Evolutionary conservation across 2,888 invertebrate genomes (phyloP).

Genomic region (Caenorhabditis zanzibari): DNA sequence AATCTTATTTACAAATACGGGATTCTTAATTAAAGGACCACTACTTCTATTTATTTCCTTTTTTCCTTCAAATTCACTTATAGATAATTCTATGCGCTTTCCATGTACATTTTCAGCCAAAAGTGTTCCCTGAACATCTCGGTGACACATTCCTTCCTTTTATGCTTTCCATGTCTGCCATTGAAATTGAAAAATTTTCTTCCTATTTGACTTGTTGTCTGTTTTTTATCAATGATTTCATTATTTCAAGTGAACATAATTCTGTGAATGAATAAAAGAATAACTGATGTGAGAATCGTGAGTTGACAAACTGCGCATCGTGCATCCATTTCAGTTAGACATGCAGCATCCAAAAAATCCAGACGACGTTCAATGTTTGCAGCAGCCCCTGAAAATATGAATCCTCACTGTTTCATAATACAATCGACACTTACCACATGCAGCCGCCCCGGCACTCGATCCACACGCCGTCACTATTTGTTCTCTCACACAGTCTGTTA

Average conservation of each 20-base stretch:
- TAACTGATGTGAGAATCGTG: constrained; percentile 38
- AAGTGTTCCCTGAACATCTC: constrained; percentile 26
- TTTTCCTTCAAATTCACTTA: constrained; percentile 12
- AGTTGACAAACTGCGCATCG: constrained; percentile 52
- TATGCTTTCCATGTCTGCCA: constrained; percentile 41
- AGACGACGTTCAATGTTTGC: constrained; percentile 67
- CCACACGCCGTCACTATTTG: constrained; percentile 56
- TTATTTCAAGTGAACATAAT: constrained; percentile 35
- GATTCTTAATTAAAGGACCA: constrained; percentile 3
- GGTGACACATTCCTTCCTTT: constrained; percentile 10
- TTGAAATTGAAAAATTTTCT: not conserved
- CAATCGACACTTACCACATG: constrained; percentile 39
- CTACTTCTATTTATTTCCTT: constrained; percentile 6
- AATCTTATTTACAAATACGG: not conserved
- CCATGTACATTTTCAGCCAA: constrained; percentile 26
- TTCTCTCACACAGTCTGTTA: constrained; percentile 52
- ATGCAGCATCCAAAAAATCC: constrained; percentile 65
- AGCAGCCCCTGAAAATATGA: constrained; percentile 61
- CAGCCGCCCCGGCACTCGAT: constrained; percentile 39
- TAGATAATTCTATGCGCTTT: constrained; percentile 37
- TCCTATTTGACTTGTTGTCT: constrained; percentile 12
- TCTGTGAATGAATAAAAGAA: constrained; percentile 23
- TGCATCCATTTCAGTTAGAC: constrained; percentile 67
- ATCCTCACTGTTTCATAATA: not conserved
- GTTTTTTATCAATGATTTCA: constrained; percentile 3